phyloP scores from a whole-genome alignment of 2,113 vertebrate species.

The Crocuta crocuta region DNA sequence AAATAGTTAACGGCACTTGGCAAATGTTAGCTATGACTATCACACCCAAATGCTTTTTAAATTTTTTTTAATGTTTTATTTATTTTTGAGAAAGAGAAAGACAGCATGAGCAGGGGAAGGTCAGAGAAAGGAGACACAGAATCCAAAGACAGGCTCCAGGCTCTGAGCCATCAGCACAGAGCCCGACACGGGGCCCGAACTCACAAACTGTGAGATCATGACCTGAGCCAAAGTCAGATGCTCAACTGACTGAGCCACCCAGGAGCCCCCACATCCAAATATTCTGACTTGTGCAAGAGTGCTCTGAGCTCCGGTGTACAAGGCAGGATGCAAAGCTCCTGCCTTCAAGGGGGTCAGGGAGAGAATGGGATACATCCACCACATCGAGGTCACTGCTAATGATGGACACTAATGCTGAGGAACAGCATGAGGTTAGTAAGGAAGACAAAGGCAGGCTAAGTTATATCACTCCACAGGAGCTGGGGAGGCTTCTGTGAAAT shows the following conservation, averaged over 20 bases:
- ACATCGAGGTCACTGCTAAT: neutral
- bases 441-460: neutral
- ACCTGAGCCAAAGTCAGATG: too few species aligned
- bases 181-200: too few species aligned
- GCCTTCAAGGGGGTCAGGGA: neutral
- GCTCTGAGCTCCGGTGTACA: neutral
- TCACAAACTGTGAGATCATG: too few species aligned
- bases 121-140: too few species aligned
- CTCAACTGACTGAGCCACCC: too few species aligned
- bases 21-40: neutral
- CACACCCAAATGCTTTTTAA: neutral
- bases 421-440: neutral
- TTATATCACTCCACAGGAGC: neutral
- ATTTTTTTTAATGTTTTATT: too few species aligned
- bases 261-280: neutral
- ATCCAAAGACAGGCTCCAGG: too few species aligned
- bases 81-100: too few species aligned
- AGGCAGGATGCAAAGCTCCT: constrained; percentile 40
- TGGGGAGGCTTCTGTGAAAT: neutral
- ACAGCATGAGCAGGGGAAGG: too few species aligned
- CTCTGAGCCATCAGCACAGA: too few species aligned
- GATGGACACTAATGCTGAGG: neutral
- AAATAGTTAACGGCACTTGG: neutral
- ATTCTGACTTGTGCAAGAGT: neutral
- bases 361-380: neutral